Evolutionary conservation across 2,797 vertebrate species (phyloP), one percentile per base, ranked within the genome.

Genomic region (Melanotaenia pygmaea): DNA sequence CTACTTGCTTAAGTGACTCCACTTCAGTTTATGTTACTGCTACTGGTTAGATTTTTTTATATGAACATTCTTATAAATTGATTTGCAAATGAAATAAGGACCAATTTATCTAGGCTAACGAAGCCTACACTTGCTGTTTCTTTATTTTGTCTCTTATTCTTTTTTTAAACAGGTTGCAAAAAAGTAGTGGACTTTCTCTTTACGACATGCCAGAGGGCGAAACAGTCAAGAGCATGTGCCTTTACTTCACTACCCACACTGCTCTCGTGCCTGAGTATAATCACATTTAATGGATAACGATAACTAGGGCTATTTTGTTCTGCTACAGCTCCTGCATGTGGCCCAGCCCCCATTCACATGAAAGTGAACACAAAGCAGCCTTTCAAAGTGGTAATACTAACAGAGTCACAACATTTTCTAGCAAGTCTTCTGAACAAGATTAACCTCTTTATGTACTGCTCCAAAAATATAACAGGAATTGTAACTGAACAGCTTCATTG

Each of bases 231-330:
- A 82, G 72, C 80, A 84, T 78, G 82, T 86, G 85, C 62, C 77
- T 88, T 78, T 80, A 67, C 66, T 67, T 86, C 65, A 38, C 70
- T 61, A 56, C 72, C 76, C 75, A 67, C 38, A 34, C 71, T 43
- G 68, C 71, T 89, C 80, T 75, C 26, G 34, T 84, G 86, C 82
- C 80, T 63, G 69, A 43, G 58, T 79, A 84, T 88, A 89, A 92
- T 90, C 83, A 88, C 77, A 86, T 85, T 87, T 86, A 89, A 74
- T 87, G 72, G 89, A 87, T 83, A 83, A 87, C 32, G 40, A 80
- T 70, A 87, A 90, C 74, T 85, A 84, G 81, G 70, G 59, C 69
- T 70, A 77, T 82, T 84, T 79, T 89, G 83, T 89, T 86, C 84
- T 81, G 71, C 74, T 63, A 61, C 54, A 45, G 72, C 77, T 81